A percentile compares a stretch with the other conserved stretches of the same genome.
Evolutionary conservation across 2,113 vertebrate genomes (phyloP).

Genomic region (Cichladusa arquata): DNA sequence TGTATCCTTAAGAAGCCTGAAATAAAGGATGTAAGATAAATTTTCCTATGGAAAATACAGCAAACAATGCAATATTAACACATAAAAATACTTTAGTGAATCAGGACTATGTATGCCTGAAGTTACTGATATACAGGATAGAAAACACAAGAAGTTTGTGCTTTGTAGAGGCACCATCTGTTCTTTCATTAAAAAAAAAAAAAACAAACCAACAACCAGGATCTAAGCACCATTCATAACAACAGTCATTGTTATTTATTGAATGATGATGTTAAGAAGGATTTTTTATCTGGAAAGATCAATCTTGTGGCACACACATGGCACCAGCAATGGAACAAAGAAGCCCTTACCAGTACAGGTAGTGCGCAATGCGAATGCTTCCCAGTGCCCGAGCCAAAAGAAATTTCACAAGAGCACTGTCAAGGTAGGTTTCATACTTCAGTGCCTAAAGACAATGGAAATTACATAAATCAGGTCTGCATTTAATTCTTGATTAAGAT

Average conservation of each 20-base stretch:
- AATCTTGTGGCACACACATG: background rate
- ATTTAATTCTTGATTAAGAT: background rate
- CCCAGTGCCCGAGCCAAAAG: constrained; percentile 89
- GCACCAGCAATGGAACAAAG: background rate
- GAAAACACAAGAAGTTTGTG: background rate
- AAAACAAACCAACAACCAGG: background rate
- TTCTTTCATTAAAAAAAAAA: background rate
- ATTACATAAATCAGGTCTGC: background rate
- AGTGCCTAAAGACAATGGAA: constrained; percentile 80
- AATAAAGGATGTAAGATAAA: constrained; percentile 37
- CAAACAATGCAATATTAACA: background rate
- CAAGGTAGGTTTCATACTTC: constrained; percentile 93
- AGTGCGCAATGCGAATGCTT: constrained; percentile 90
- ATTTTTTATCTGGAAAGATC: background rate
- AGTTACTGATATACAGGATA: background rate
- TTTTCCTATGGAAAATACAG: background rate
- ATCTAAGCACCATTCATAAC: background rate
- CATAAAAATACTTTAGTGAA: background rate
- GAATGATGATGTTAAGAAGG: background rate
- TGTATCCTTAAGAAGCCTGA: constrained; percentile 93
- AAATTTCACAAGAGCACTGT: constrained; percentile 87
- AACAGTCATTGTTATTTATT: background rate
- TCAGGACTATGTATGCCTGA: background rate
- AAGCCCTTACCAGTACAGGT: constrained; percentile 89
- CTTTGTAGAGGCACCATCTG: background rate